Conservation (phyloP, 2,797 vertebrate species). For the Galagoides demidoff region DNA sequence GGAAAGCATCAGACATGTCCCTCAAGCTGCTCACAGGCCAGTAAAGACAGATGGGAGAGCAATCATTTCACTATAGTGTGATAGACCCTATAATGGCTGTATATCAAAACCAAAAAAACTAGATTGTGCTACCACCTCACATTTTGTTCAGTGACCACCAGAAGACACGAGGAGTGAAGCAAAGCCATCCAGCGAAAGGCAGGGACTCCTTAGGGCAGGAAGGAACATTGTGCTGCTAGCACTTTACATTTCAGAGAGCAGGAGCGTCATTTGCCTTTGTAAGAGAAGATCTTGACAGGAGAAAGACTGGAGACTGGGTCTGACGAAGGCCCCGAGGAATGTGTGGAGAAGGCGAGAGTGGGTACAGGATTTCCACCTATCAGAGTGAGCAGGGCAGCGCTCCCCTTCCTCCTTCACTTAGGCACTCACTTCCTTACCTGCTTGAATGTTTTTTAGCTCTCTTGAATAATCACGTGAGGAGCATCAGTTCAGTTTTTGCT, state of each 20-base stretch:
- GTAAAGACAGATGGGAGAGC: constrained; percentile 47
- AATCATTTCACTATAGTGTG: constrained; percentile 18
- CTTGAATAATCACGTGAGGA: not conserved
- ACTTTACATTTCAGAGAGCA: not conserved
- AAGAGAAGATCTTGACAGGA: not conserved
- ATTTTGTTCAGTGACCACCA: not conserved
- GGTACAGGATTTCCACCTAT: not conserved
- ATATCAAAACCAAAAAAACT: constrained; percentile 44
- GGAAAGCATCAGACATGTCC: not conserved
- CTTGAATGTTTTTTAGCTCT: not conserved
- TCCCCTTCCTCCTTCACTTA: not conserved
- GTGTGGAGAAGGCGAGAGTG: not conserved
- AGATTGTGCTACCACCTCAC: not conserved
- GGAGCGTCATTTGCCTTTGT: not conserved
- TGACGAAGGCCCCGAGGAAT: not conserved
- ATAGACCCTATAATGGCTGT: constrained; percentile 42
- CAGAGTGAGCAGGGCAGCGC: not conserved
- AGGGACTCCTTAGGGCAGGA: not conserved
- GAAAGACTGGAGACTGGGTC: not conserved
- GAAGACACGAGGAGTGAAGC: not conserved
- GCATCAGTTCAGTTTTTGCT: not conserved
- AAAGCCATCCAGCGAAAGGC: not conserved
- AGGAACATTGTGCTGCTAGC: constrained; percentile 5
- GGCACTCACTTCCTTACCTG: not conserved
- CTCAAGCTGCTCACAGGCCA: not conserved